These are phyloP conservation scores for Rhinopomastus cyanomelas DNA, from an alignment of 2,113 vertebrate species.

Conservation along the genomic window DNA sequence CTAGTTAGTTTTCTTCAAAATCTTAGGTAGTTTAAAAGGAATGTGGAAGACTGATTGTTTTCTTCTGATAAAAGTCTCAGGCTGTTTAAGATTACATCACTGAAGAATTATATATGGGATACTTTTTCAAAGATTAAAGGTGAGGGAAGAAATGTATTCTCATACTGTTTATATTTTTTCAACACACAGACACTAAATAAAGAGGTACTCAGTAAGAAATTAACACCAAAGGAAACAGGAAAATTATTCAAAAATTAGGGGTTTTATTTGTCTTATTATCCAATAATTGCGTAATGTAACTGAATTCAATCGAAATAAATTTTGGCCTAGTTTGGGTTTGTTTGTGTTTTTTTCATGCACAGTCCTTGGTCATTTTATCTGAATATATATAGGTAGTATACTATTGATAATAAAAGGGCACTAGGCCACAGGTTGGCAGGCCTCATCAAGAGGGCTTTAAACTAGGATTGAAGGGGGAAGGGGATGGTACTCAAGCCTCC, in stretches of 20 bases:
- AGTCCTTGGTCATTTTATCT: neutral
- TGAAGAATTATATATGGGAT: neutral
- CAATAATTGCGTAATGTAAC: neutral
- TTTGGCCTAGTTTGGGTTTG: neutral
- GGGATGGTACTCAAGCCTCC: too few relatives aligned
- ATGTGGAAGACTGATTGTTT: neutral
- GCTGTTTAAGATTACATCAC: neutral
- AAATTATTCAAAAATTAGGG: neutral
- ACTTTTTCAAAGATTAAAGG: neutral
- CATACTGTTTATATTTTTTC: neutral
- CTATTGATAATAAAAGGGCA: neutral
- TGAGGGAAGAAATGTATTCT: fast-evolving
- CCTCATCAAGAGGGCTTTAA: too few relatives aligned
- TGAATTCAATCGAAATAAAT: neutral
- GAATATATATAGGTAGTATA: neutral
- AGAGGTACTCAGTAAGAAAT: fast-evolving
- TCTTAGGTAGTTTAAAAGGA: neutral
- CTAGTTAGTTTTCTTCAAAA: neutral
- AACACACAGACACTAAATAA: neutral
- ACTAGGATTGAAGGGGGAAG: too few relatives aligned
- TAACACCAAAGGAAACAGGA: neutral
- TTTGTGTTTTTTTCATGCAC: neutral
- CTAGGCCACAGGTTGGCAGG: too few relatives aligned
- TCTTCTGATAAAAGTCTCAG: neutral
- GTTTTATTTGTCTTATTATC: neutral